Percentiles rank a stretch among this genome's conserved stretches.
phyloP scores from a whole-genome alignment of 2,888 invertebrate genomes.

The Andrena minutula region DNA sequence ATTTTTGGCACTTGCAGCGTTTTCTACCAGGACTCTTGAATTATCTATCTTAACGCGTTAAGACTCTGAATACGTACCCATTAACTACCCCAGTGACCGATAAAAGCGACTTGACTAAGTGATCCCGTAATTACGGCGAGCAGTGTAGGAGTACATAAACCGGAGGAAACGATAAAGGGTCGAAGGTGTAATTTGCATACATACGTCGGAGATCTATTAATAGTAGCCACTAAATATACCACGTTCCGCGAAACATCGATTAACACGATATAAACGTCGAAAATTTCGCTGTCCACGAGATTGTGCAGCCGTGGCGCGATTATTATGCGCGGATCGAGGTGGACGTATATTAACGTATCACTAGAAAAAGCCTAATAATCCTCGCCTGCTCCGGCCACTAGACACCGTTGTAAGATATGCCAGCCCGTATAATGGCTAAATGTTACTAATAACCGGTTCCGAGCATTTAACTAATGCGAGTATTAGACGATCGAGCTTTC shows the following conservation, averaged over 20 bases:
- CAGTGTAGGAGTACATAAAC: background rate
- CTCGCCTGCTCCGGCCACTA: constrained; percentile 51
- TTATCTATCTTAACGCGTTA: background rate
- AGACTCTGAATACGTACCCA: background rate
- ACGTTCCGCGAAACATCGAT: constrained; percentile 34
- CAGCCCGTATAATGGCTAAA: constrained; percentile 67
- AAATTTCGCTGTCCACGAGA: constrained; percentile 54
- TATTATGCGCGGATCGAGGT: constrained; percentile 55
- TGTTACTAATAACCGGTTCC: constrained; percentile 75
- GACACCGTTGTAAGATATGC: constrained; percentile 66
- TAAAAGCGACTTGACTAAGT: background rate
- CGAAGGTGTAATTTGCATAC: background rate
- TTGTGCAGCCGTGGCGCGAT: constrained; percentile 46
- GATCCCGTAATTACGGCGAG: background rate
- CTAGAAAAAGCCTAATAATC: constrained; percentile 68
- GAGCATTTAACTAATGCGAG: constrained; percentile 73
- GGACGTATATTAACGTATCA: constrained; percentile 61
- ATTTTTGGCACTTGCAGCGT: too few relatives aligned
- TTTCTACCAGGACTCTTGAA: background rate
- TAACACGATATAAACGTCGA: constrained; percentile 39
- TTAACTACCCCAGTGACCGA: background rate
- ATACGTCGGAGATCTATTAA: constrained; percentile 29
- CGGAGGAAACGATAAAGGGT: constrained; percentile 2
- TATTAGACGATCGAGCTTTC: constrained; percentile 70
- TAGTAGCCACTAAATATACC: constrained; percentile 22